Evolutionary conservation across 2,888 invertebrate genomes (phyloP).

Genomic region (Ennomos fuscantarius): DNA sequence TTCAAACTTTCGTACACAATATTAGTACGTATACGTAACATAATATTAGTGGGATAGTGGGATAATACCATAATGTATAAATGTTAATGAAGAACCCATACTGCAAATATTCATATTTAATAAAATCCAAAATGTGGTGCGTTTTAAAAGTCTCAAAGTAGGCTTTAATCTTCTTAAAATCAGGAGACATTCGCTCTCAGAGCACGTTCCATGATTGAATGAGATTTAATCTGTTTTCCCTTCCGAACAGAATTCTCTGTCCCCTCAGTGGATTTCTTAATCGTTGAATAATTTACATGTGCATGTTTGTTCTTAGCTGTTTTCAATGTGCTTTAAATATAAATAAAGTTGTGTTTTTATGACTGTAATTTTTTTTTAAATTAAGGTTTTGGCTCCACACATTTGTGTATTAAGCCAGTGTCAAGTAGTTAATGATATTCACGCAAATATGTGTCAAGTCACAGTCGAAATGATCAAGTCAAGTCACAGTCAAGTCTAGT

Average conservation of each 20-base stretch:
- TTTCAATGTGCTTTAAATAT: slow-evolving; percentile 12
- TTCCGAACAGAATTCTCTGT: slow-evolving; percentile 62
- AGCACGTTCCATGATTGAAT: slow-evolving; percentile 77
- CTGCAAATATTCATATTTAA: neutral
- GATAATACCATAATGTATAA: too few relatives aligned
- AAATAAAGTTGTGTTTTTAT: neutral
- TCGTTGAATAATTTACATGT: slow-evolving; percentile 75
- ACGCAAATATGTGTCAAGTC: too few relatives aligned
- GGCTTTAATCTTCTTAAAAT: slow-evolving; percentile 77
- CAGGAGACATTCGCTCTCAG: slow-evolving; percentile 71
- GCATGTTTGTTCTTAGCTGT: slow-evolving; percentile 58
- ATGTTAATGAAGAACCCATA: neutral
- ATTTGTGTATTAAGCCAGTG: too few relatives aligned
- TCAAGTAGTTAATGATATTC: too few relatives aligned
- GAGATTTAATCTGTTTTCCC: slow-evolving; percentile 77
- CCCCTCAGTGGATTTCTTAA: slow-evolving; percentile 64
- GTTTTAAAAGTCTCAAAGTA: slow-evolving; percentile 64
- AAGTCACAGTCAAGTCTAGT: too few relatives aligned
- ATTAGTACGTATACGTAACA: too few relatives aligned
- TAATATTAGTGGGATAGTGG: too few relatives aligned
- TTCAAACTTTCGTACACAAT: too few relatives aligned
- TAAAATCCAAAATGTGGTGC: slow-evolving; percentile 45
- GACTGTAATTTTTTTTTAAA: too few relatives aligned
- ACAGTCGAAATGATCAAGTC: too few relatives aligned
- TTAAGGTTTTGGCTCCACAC: too few relatives aligned